Evolutionary conservation across 2,888 invertebrate genomes (phyloP), one percentile per base, ranked within the genome.

Genomic region (Cabera pusaria): DNA sequence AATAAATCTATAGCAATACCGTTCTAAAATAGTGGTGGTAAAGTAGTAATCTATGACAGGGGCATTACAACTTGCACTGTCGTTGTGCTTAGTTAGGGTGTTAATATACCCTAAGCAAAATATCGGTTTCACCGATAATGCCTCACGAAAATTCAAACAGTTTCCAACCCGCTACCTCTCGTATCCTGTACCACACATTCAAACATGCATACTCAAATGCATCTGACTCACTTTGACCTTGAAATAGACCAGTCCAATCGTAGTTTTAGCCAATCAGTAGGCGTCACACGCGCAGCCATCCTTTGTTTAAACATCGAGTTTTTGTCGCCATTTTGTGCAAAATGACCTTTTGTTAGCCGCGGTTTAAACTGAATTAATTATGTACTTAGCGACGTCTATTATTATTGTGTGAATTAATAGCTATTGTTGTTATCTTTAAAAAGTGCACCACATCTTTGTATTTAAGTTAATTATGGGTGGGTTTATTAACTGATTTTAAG

Each of bases 201-300:
- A 62, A 59, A 62, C 70, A 71, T 58, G 66, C 70, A 69, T 73
- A 71, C 71, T 76, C 75, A 72, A 74, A 71, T 66, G 72, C 74
- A 64, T 58, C 70, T 83, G 82, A 85, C 63, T 82, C 81, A 81
- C 52, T 44, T 44, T 65, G 79, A 78, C 86, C 86, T 87, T 87
- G 78, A 64, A 74, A 78, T 72, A 75, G 80, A 75, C 74, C 72
- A 74, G 75, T 82, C 82, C 79, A 83, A 82, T 84, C 81, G 77
- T 53, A 73, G 71, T 81, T 83, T 83, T 78, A 84, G 62, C 87
- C 85, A 85, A 86, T 87, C 87, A 80, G 76, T 72, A 84, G 67
- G 68, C 83, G 19, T 59, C 58, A 56, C 81, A 73, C 73, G 74
- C 57, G 59, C 55, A 38, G 29, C 64, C 59, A 69, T 73, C 76